A percentile compares a stretch with the other conserved stretches of the same genome.
These are phyloP conservation scores for Agriopis leucophaearia DNA, from an alignment of 2,888 invertebrate genomes.

Conservation along the genomic window DNA sequence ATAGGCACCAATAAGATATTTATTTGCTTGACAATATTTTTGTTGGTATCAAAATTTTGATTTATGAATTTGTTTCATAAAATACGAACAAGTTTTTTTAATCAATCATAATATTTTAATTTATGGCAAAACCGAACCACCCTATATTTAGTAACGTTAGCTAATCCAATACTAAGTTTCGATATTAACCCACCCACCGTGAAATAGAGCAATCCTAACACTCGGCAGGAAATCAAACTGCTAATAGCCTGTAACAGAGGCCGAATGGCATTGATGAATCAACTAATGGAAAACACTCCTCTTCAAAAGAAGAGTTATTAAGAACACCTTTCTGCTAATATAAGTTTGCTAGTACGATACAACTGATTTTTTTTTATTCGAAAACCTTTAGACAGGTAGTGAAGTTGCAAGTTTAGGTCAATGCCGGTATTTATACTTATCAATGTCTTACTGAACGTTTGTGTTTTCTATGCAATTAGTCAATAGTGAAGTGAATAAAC, in stretches of 20 bases:
- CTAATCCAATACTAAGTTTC: conserved; percentile 37
- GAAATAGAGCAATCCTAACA: conserved; percentile 39
- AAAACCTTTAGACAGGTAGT: no score
- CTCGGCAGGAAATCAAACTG: conserved; percentile 51
- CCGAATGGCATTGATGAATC: conserved; percentile 28
- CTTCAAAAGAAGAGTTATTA: not conserved
- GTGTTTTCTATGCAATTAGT: no score
- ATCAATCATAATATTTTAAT: not conserved
- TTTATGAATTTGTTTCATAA: not conserved
- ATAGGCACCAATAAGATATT: no score
- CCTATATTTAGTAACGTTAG: conserved; percentile 21
- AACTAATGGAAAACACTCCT: not conserved
- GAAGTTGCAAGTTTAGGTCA: no score
- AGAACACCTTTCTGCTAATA: no score
- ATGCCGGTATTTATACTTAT: no score
- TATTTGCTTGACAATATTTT: no score
- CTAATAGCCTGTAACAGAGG: conserved; percentile 56
- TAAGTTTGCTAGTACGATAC: no score
- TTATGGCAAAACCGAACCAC: not conserved
- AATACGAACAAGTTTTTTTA: not conserved
- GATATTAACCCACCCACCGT: conserved; percentile 36
- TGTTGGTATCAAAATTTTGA: not conserved
- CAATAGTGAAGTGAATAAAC: no score
- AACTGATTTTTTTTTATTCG: no score
- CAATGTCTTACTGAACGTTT: no score